Evolutionary conservation across 2,113 vertebrate genomes (phyloP).

Genomic region (Bettongia penicillata): DNA sequence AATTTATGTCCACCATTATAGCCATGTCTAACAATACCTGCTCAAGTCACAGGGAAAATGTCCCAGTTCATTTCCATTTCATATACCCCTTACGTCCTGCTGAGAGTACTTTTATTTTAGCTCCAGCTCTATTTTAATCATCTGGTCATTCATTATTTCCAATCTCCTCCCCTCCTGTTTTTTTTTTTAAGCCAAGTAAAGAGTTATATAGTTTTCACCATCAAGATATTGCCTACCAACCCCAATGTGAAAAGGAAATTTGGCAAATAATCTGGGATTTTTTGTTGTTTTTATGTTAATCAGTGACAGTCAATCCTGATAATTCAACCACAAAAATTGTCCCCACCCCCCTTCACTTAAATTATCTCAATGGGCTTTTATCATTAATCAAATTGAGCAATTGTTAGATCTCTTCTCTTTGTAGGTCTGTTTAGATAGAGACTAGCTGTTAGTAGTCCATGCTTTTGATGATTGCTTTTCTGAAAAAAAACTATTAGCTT

Average conservation of each 20-base stretch:
- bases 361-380: not conserved
- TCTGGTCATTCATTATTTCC: not conserved
- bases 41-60: too few relatives aligned
- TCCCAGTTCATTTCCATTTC: accelerated
- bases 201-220: not conserved
- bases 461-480: not conserved
- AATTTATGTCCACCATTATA: not conserved
- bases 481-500: not conserved
- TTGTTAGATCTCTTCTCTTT: not conserved
- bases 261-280: not conserved
- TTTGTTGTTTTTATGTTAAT: not conserved
- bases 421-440: not conserved
- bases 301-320: not conserved
- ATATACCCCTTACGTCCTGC: not conserved
- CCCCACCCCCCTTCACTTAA: not conserved
- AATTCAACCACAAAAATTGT: not conserved
- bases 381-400: not conserved
- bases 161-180: not conserved
- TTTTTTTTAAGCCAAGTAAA: not conserved
- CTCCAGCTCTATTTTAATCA: not conserved
- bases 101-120: not conserved
- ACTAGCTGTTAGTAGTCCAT: not conserved
- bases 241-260: not conserved
- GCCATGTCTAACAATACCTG: not conserved
- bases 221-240: not conserved